Evolutionary conservation across 2,888 invertebrate species (phyloP).

Genomic region (Volucella bombylans): DNA sequence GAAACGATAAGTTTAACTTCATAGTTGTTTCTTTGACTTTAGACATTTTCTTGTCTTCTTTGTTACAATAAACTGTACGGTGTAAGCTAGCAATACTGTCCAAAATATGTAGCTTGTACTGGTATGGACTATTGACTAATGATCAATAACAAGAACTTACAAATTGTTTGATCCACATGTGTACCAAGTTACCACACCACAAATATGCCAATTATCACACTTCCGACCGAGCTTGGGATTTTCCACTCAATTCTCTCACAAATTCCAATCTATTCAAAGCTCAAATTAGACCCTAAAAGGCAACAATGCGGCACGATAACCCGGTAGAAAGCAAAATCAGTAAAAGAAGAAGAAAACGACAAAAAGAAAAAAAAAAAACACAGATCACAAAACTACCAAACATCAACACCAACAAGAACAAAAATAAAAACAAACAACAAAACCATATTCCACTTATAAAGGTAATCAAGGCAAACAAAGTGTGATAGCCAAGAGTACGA

Average conservation of each 20-base stretch:
- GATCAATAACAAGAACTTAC: too few relatives aligned
- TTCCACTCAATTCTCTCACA: conserved; percentile 21
- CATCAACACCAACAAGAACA: conserved; percentile 1
- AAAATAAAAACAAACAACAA: conserved; percentile 39
- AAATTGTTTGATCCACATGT: not conserved
- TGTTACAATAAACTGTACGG: too few relatives aligned
- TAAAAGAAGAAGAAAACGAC: not conserved
- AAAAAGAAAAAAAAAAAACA: not conserved
- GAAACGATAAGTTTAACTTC: too few relatives aligned
- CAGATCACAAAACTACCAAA: not conserved
- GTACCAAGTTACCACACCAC: not conserved
- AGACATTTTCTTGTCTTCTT: too few relatives aligned
- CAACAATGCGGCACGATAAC: conserved; percentile 16
- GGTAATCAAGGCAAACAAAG: conserved; percentile 49
- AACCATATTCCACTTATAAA: conserved; percentile 44
- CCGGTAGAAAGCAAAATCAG: conserved; percentile 2
- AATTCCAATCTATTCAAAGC: not conserved
- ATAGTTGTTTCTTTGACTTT: too few relatives aligned
- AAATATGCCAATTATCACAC: conserved; percentile 16
- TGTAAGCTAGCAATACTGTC: too few relatives aligned
- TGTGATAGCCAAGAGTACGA: conserved; percentile 45
- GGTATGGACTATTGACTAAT: too few relatives aligned
- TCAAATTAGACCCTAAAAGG: conserved; percentile 23
- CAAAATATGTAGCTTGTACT: too few relatives aligned
- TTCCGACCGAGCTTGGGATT: conserved; percentile 26